A percentile compares a stretch with the other conserved stretches of the same genome.
Conservation (phyloP, 1,140 invertebrate species). For the Vanessa atalanta region DNA sequence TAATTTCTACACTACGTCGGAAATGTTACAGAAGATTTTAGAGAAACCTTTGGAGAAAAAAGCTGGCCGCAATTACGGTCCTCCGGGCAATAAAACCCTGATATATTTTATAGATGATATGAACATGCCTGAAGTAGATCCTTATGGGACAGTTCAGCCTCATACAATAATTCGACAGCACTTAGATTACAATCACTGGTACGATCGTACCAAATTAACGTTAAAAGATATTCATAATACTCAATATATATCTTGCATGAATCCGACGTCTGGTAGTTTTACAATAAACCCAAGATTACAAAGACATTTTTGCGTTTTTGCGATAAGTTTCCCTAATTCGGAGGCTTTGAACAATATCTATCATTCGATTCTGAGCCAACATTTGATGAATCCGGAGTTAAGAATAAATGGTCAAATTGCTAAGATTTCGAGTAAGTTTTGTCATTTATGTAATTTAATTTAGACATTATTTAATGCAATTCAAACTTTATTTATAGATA, state of each 20-base stretch:
- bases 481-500: too few relatives aligned
- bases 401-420: constrained; percentile 86
- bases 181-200: constrained; percentile 97
- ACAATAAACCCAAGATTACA: constrained; percentile 97
- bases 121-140: constrained; percentile 98
- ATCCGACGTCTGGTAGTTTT: constrained; percentile 97
- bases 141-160: constrained; percentile 96
- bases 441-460: neutral
- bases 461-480: too few relatives aligned
- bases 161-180: constrained; percentile 97
- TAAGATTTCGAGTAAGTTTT: constrained; percentile 78
- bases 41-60: constrained; percentile 99
- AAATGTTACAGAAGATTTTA: constrained; percentile 96
- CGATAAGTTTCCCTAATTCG: constrained; percentile 93
- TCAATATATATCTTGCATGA: constrained; percentile 98
- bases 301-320: constrained; percentile 96
- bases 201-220: constrained; percentile 93
- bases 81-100: constrained; percentile 95
- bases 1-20: constrained; percentile 97
- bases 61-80: constrained; percentile 96
- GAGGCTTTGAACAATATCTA: constrained; percentile 96
- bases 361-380: constrained; percentile 91
- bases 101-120: constrained; percentile 98
- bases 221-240: constrained; percentile 98
- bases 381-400: constrained; percentile 90